A percentile compares a stretch with the other conserved stretches of the same genome.
Conservation (phyloP, 2,888 invertebrate species). For the Stenurella melanura region DNA sequence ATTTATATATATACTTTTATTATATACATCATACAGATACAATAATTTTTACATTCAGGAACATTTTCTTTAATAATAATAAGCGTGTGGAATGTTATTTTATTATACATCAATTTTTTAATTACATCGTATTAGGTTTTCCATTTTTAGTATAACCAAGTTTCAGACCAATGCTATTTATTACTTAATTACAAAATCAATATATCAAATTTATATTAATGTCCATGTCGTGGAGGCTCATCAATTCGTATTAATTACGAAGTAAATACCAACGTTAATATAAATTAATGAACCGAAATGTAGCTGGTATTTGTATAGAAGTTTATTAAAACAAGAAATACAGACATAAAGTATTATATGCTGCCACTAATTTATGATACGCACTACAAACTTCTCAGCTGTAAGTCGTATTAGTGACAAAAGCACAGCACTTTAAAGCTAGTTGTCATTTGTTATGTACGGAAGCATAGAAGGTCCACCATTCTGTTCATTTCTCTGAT, state of each 20-base stretch:
- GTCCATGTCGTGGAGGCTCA: neutral
- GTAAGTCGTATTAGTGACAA: too few relatives aligned
- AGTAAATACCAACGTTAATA: neutral
- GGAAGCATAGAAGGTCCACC: too few relatives aligned
- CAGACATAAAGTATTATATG: too few relatives aligned
- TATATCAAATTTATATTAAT: neutral
- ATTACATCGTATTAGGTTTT: constrained; percentile 28
- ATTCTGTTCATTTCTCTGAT: too few relatives aligned
- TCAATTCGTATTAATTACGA: neutral
- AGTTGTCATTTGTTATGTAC: too few relatives aligned
- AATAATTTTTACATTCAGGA: constrained; percentile 68
- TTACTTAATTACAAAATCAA: constrained; percentile 1
- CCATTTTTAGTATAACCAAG: neutral
- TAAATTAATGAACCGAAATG: neutral
- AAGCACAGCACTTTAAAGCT: too few relatives aligned
- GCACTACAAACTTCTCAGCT: too few relatives aligned
- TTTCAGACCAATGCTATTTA: constrained; percentile 19
- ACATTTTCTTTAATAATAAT: constrained; percentile 68
- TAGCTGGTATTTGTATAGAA: too few relatives aligned
- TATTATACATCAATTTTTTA: constrained; percentile 41
- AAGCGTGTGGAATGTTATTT: constrained; percentile 68
- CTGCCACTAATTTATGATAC: too few relatives aligned
- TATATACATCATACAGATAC: constrained; percentile 63
- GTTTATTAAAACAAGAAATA: too few relatives aligned
- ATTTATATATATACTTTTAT: constrained; percentile 59